phyloP scores from a whole-genome alignment of 64 coral and sea anemone species.

The Acropora yongei region DNA sequence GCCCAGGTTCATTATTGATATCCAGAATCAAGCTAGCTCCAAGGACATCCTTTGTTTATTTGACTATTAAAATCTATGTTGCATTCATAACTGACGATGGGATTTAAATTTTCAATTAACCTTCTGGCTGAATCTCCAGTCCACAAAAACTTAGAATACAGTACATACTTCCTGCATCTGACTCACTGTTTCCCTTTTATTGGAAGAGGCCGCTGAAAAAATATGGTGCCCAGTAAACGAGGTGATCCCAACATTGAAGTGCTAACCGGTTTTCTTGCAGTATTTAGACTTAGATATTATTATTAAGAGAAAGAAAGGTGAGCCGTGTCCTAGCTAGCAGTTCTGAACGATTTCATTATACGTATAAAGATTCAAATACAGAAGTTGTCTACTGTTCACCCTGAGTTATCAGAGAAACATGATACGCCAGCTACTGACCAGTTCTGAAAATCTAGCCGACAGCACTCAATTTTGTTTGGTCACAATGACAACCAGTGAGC shows the following conservation, averaged over 20 bases:
- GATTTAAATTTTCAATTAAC: slow-evolving; percentile 38
- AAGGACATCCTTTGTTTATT: not conserved
- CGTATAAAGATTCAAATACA: not conserved
- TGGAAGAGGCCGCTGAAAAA: not conserved
- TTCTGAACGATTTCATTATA: not conserved
- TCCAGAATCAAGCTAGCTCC: slow-evolving; percentile 12
- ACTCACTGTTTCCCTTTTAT: not conserved
- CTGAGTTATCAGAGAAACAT: not conserved
- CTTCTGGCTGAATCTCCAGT: slow-evolving; percentile 10
- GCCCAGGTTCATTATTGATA: slow-evolving; percentile 20
- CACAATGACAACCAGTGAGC: slow-evolving; percentile 6
- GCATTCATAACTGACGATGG: slow-evolving; percentile 5
- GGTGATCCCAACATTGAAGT: not conserved
- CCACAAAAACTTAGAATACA: not conserved
- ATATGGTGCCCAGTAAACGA: not conserved
- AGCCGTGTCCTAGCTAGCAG: not conserved
- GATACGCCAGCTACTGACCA: slow-evolving; percentile 6
- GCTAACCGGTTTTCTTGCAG: not conserved
- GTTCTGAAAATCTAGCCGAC: not conserved
- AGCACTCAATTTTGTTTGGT: slow-evolving; percentile 3
- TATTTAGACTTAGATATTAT: not conserved
- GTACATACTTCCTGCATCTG: not conserved
- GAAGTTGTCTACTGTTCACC: not conserved
- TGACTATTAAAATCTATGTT: not conserved
- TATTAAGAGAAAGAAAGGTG: not conserved